These are phyloP conservation scores for Excalfactoria chinensis DNA, from an alignment of 2,113 vertebrate genomes.

Conservation along the genomic window DNA sequence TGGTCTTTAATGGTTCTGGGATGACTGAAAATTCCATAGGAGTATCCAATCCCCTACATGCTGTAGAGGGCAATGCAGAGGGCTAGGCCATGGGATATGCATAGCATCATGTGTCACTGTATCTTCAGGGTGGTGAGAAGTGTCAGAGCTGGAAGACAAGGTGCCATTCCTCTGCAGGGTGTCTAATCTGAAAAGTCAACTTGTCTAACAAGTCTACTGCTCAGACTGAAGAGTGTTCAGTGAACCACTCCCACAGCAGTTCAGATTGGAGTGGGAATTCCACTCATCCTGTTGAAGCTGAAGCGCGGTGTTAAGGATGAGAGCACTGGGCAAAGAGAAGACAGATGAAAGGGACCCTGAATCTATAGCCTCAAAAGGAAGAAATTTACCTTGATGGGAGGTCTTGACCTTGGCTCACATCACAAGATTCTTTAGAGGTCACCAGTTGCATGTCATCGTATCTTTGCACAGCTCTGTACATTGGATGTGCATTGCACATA, in stretches of 20 bases:
- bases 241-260: background rate
- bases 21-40: background rate
- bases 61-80: background rate
- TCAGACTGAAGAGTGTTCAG: rapidly evolving
- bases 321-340: background rate
- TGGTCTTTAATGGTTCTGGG: too few species aligned
- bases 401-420: background rate
- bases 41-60: background rate
- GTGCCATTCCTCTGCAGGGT: background rate
- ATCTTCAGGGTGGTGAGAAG: background rate
- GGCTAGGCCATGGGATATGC: background rate
- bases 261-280: background rate
- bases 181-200: background rate
- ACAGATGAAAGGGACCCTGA: background rate
- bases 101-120: background rate
- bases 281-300: background rate
- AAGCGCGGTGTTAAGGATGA: background rate
- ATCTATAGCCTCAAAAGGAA: background rate
- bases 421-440: background rate
- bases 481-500: rapidly evolving
- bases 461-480: background rate
- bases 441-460: background rate
- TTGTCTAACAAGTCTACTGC: background rate
- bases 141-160: background rate
- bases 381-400: background rate